Evolutionary conservation across 2,888 invertebrate genomes (phyloP).

Genomic region (Leucozona laternaria): DNA sequence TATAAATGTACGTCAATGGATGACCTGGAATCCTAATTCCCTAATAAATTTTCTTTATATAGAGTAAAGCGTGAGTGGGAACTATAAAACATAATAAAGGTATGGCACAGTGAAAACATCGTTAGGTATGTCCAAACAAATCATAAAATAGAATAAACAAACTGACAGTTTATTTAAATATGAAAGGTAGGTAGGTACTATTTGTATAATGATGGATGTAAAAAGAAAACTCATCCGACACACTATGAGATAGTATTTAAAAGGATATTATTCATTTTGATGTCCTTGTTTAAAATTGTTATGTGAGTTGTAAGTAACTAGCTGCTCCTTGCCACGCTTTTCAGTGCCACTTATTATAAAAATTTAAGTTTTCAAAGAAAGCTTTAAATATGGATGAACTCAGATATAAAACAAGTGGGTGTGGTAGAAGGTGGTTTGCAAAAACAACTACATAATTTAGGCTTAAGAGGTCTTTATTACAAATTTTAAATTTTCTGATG

Average conservation of each 20-base stretch:
- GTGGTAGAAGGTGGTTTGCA: too few species aligned
- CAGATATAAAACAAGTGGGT: too few species aligned
- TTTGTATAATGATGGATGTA: not conserved
- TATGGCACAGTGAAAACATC: not conserved
- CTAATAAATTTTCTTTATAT: constrained; percentile 51
- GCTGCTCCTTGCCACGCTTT: too few species aligned
- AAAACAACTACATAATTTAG: too few species aligned
- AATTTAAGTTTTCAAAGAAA: too few species aligned
- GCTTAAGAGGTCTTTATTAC: too few species aligned
- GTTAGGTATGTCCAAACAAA: not conserved
- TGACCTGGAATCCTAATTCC: constrained; percentile 57
- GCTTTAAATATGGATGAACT: too few species aligned
- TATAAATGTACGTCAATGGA: constrained; percentile 6
- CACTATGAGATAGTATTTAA: not conserved
- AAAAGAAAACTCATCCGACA: not conserved
- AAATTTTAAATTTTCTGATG: too few species aligned
- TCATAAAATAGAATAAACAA: not conserved
- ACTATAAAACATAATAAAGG: not conserved
- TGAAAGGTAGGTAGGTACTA: too few species aligned
- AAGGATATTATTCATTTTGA: not conserved
- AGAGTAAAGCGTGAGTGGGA: constrained; percentile 50
- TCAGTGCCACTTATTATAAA: too few species aligned
- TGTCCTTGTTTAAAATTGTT: not conserved
- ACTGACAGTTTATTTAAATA: not conserved
- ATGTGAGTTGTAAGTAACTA: too few species aligned